A percentile compares a stretch with the other conserved stretches of the same genome.
Conservation (phyloP, 1,140 invertebrate genomes). For the Euura lappo region DNA sequence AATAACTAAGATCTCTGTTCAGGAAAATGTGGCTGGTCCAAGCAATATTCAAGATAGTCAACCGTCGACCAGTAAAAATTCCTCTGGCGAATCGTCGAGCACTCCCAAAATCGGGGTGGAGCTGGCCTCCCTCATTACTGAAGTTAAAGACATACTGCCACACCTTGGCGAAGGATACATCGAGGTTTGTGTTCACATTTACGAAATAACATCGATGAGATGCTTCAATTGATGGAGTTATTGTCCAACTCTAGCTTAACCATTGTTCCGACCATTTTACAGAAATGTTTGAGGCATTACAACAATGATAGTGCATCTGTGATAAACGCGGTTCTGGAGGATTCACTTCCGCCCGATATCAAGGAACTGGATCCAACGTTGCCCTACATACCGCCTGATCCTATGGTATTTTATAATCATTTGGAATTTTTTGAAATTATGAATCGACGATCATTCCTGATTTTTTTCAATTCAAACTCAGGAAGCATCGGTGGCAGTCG, state of each 20-base stretch:
- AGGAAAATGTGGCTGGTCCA: slow-evolving; percentile 29
- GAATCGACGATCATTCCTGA: slow-evolving; percentile 8
- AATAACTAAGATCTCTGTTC: slow-evolving; percentile 9
- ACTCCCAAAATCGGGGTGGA: slow-evolving; percentile 44
- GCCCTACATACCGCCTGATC: slow-evolving; percentile 56
- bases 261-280: slow-evolving; percentile 53
- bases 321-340: slow-evolving; percentile 82
- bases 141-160: slow-evolving; percentile 81
- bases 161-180: slow-evolving; percentile 79
- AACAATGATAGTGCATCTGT: slow-evolving; percentile 75
- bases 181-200: slow-evolving; percentile 51
- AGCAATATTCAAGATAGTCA: slow-evolving; percentile 26
- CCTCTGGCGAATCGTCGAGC: slow-evolving; percentile 8
- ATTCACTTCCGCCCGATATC: slow-evolving; percentile 66
- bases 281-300: slow-evolving; percentile 78
- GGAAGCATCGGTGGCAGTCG: slow-evolving; percentile 31
- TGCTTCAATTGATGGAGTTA: neutral
- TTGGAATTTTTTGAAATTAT: slow-evolving; percentile 9
- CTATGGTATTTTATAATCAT: slow-evolving; percentile 27
- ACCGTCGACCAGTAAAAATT: slow-evolving; percentile 17
- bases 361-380: slow-evolving; percentile 55
- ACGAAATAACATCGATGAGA: neutral
- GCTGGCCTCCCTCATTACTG: slow-evolving; percentile 67
- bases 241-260: neutral
- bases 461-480: slow-evolving; percentile 20